These are phyloP conservation scores for Macrotis lagotis DNA, from an alignment of 2,113 vertebrate species.

Conservation along the genomic window DNA sequence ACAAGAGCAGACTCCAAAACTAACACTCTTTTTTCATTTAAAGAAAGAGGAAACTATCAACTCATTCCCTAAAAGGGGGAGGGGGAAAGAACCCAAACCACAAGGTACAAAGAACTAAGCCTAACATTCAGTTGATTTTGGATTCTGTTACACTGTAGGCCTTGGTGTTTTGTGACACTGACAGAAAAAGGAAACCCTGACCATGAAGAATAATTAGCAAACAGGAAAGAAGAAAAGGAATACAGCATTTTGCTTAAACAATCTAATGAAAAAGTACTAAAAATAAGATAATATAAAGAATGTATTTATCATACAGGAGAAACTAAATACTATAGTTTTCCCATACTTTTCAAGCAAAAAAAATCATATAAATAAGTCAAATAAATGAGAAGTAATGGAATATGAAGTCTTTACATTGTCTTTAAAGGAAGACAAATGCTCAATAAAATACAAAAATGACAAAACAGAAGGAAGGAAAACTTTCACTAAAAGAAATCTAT, in stretches of 20 bases:
- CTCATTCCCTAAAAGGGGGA: slow-evolving; percentile 21
- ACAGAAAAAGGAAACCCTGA: slow-evolving; percentile 44
- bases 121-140: slow-evolving; percentile 16
- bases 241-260: slow-evolving; percentile 52
- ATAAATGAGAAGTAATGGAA: background rate
- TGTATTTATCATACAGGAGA: background rate
- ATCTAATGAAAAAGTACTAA: fast-evolving
- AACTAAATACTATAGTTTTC: background rate
- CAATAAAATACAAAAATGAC: background rate
- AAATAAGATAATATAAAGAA: background rate
- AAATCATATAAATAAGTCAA: background rate
- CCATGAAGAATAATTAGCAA: background rate
- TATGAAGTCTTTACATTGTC: background rate
- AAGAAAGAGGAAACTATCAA: slow-evolving; percentile 45
- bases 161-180: slow-evolving; percentile 56
- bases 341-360: background rate
- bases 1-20: background rate
- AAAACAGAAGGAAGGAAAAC: background rate
- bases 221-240: slow-evolving; percentile 63
- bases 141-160: slow-evolving; percentile 44
- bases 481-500: background rate
- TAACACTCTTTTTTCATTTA: background rate
- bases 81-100: slow-evolving; percentile 40
- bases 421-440: background rate
- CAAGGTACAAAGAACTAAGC: slow-evolving; percentile 24